Evolutionary conservation across 1,140 invertebrate species (phyloP).

Genomic region (Mesaphorura yosii): DNA sequence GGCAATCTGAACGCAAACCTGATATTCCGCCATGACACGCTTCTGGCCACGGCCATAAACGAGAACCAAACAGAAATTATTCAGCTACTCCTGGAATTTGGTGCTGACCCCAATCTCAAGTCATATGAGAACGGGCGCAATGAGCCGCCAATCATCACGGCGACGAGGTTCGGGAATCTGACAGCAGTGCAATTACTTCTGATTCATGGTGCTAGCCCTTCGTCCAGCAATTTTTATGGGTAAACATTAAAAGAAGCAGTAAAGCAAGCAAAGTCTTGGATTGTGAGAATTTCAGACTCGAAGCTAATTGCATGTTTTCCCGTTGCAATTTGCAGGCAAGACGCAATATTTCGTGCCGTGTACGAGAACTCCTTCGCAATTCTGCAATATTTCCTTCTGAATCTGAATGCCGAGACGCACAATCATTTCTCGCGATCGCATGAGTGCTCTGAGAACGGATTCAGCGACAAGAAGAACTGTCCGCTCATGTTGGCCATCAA

Average conservation of each 20-base stretch:
- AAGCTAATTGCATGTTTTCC: not conserved
- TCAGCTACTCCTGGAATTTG: slow-evolving; percentile 18
- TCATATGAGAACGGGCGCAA: slow-evolving; percentile 22
- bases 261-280: too few species aligned
- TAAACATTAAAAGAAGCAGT: slow-evolving; percentile 10
- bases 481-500: slow-evolving; percentile 14
- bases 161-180: slow-evolving; percentile 16
- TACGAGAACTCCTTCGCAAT: slow-evolving; percentile 25
- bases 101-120: slow-evolving; percentile 26
- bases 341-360: slow-evolving; percentile 29
- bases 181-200: slow-evolving; percentile 16
- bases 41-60: slow-evolving; percentile 19
- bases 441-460: slow-evolving; percentile 6
- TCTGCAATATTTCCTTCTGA: slow-evolving; percentile 23
- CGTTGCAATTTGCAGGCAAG: slow-evolving; percentile 17
- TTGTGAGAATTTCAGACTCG: not conserved
- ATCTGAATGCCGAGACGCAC: too few species aligned
- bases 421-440: slow-evolving; percentile 3
- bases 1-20: slow-evolving; percentile 12
- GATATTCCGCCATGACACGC: slow-evolving; percentile 16
- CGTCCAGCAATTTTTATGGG: slow-evolving; percentile 27
- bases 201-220: slow-evolving; percentile 13
- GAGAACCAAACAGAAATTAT: slow-evolving; percentile 3
- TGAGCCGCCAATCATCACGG: slow-evolving; percentile 27
- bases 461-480: slow-evolving; percentile 11